Percentiles rank a stretch among this genome's conserved stretches.
Conservation (phyloP, 2,888 invertebrate species). For the Megastigmus dorsalis region DNA sequence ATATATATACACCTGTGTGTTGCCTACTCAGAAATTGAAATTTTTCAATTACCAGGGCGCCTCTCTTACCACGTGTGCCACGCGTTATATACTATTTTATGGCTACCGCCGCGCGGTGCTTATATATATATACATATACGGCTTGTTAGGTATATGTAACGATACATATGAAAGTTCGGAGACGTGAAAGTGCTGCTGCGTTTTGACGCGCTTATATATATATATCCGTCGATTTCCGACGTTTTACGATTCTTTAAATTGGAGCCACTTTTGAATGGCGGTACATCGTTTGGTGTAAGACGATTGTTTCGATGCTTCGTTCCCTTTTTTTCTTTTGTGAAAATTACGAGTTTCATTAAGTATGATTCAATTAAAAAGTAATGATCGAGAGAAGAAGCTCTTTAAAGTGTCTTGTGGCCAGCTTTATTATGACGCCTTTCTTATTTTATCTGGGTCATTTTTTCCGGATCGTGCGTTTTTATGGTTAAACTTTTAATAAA, state of each 20-base stretch:
- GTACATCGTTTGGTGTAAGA: no score
- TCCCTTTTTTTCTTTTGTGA: slow-evolving; percentile 5
- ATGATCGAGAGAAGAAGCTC: no score
- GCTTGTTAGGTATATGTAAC: no score
- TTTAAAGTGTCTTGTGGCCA: no score
- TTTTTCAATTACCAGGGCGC: slow-evolving; percentile 49
- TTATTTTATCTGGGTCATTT: no score
- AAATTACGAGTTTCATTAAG: slow-evolving; percentile 8
- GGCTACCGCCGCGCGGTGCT: no score
- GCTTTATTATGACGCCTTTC: no score
- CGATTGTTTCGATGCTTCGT: not conserved
- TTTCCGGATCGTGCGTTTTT: no score
- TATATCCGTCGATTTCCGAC: no score
- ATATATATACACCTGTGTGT: slow-evolving; percentile 42
- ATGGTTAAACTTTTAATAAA: no score
- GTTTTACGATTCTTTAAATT: slow-evolving; percentile 23
- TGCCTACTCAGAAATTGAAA: slow-evolving; percentile 52
- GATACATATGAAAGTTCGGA: slow-evolving; percentile 9
- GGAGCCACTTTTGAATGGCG: not conserved
- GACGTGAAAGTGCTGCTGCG: slow-evolving; percentile 9
- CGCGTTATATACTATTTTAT: slow-evolving; percentile 23
- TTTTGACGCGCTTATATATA: no score
- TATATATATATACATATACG: no score
- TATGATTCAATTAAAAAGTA: not conserved
- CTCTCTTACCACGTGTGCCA: not conserved